A percentile compares a stretch with the other conserved stretches of the same genome.
These are phyloP conservation scores for Philaenus spumarius DNA, from an alignment of 1,140 invertebrate species.

Conservation along the genomic window DNA sequence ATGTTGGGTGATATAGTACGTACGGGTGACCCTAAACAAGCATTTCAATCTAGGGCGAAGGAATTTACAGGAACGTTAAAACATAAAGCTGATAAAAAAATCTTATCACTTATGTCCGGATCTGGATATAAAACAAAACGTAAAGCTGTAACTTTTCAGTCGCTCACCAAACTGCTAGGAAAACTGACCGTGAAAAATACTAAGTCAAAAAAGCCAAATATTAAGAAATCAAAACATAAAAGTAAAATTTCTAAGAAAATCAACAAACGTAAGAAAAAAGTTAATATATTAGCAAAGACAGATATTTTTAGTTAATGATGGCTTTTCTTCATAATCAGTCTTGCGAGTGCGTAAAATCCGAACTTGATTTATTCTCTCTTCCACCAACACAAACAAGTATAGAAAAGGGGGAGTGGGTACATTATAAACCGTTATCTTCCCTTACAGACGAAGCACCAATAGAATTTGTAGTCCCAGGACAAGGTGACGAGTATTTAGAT, in stretches of 20 bases:
- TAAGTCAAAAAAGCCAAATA: background rate
- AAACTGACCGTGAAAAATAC: slow-evolving; percentile 20
- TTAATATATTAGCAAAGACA: slow-evolving; percentile 13
- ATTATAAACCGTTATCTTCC: slow-evolving; percentile 40
- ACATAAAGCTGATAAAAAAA: background rate
- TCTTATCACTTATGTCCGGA: background rate
- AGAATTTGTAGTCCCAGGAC: slow-evolving; percentile 38
- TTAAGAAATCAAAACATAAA: background rate
- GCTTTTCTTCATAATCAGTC: background rate
- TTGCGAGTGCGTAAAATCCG: slow-evolving; percentile 7
- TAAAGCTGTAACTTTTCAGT: background rate
- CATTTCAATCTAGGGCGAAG: background rate
- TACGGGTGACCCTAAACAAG: background rate
- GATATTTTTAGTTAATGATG: slow-evolving; percentile 11
- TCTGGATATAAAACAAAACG: slow-evolving; percentile 1
- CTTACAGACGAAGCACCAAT: slow-evolving; percentile 36
- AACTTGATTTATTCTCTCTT: slow-evolving; percentile 21
- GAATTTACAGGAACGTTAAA: slow-evolving; percentile 1
- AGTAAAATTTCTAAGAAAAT: background rate
- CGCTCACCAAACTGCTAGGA: background rate
- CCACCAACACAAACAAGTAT: slow-evolving; percentile 40
- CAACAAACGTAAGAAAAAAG: background rate
- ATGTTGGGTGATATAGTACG: background rate
- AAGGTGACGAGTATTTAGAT: slow-evolving; percentile 38
- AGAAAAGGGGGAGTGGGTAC: slow-evolving; percentile 33